Evolutionary conservation across 2,113 vertebrate genomes (phyloP).

Genomic region (Malurus alboscapulatus): DNA sequence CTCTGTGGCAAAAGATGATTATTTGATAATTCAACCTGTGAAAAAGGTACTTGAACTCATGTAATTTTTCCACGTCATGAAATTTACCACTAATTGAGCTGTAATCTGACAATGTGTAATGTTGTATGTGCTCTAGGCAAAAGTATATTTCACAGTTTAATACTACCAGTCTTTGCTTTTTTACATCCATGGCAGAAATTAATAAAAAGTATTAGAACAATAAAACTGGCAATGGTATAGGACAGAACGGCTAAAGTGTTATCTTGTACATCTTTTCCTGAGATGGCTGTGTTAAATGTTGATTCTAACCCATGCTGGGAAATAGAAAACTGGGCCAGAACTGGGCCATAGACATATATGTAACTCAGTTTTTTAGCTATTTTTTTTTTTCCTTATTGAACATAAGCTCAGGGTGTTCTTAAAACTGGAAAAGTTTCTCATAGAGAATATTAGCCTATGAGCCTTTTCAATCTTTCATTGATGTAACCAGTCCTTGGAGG

Average conservation of each 20-base stretch:
- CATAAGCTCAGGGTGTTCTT: neutral
- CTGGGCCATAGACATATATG: neutral
- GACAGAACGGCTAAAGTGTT: neutral
- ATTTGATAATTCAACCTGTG: neutral
- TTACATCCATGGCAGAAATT: neutral
- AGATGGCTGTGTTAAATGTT: neutral
- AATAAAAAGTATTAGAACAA: neutral
- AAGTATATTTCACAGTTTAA: neutral
- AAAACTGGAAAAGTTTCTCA: neutral
- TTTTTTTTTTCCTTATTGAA: neutral
- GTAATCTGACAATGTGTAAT: neutral
- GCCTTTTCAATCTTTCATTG: neutral
- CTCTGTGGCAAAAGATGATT: neutral
- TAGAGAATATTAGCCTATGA: neutral
- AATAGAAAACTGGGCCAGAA: neutral
- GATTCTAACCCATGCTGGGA: neutral
- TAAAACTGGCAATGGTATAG: neutral
- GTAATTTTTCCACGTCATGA: neutral
- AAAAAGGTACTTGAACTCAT: neutral
- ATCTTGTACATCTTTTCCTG: neutral
- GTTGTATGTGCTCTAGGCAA: neutral
- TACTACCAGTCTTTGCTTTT: neutral
- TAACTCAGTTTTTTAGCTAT: accelerated
- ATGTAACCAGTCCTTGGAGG: neutral
- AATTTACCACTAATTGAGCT: neutral